phyloP scores from a whole-genome alignment of 1,140 invertebrate genomes.

The Brachionus asplanchnoidis region DNA sequence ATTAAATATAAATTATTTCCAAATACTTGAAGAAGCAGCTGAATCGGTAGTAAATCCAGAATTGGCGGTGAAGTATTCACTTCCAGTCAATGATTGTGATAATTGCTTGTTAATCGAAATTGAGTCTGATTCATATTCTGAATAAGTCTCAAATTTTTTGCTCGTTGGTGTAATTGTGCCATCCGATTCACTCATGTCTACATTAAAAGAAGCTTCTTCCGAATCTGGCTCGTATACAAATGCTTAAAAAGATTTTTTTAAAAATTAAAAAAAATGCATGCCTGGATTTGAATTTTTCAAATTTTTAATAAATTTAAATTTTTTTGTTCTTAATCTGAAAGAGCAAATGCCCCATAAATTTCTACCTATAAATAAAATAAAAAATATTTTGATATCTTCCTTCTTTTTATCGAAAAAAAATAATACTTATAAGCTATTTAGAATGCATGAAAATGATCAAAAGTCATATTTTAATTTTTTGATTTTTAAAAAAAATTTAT shows the following conservation, averaged over 20 bases:
- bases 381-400: too few species aligned
- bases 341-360: too few species aligned
- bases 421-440: too few species aligned
- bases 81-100: constrained; percentile 21
- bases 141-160: constrained; percentile 14
- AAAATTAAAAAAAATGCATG: not conserved
- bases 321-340: too few species aligned
- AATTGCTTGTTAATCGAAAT: constrained; percentile 18
- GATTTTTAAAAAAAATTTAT: too few species aligned
- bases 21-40: constrained; percentile 36
- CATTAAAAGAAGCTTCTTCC: constrained; percentile 25
- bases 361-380: too few species aligned
- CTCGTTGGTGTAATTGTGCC: constrained; percentile 38
- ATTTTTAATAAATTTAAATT: too few species aligned
- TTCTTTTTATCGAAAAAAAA: too few species aligned
- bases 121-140: not conserved
- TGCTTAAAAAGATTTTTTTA: not conserved
- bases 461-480: too few species aligned
- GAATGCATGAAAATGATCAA: too few species aligned
- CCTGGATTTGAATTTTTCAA: too few species aligned
- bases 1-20: constrained; percentile 26
- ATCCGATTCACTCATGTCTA: constrained; percentile 17
- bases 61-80: constrained; percentile 39
- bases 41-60: constrained; percentile 23
- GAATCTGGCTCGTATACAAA: constrained; percentile 37